These are phyloP conservation scores for Montipora cactus DNA, from an alignment of 64 coral and sea anemone species.

Conservation along the genomic window DNA sequence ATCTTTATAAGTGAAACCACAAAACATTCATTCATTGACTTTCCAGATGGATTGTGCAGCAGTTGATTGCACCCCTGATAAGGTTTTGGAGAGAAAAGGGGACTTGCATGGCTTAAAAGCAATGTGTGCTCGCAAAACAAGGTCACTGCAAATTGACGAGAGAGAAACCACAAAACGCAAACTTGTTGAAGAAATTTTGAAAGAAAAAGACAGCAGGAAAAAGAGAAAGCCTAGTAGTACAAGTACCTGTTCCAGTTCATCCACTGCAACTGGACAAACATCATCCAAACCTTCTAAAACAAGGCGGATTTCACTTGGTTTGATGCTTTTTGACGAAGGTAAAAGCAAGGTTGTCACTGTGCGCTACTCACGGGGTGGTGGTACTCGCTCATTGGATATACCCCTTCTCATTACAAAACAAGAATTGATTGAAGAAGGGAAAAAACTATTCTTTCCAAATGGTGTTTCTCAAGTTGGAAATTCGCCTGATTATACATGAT, in stretches of 20 bases:
- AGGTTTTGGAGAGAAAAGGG: constrained; percentile 49
- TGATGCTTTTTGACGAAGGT: constrained; percentile 40
- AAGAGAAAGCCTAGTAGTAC: constrained; percentile 20
- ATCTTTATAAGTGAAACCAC: not conserved
- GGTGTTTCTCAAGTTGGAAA: constrained; percentile 28
- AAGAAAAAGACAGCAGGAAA: constrained; percentile 40
- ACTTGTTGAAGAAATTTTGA: constrained; percentile 43
- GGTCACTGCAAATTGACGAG: constrained; percentile 3
- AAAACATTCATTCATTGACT: constrained; percentile 14
- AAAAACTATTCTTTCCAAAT: constrained; percentile 36
- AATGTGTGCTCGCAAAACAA: constrained; percentile 45
- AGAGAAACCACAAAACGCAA: constrained; percentile 1
- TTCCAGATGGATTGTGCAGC: constrained; percentile 60
- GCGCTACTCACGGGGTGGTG: constrained; percentile 33
- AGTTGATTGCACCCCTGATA: constrained; percentile 50
- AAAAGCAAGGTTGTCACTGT: constrained; percentile 45
- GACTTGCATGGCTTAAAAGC: constrained; percentile 56
- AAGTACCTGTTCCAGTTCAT: not conserved
- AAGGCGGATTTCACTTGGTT: constrained; percentile 24
- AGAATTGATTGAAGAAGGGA: constrained; percentile 55
- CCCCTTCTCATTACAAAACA: constrained; percentile 19
- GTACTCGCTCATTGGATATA: constrained; percentile 32
- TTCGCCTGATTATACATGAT: constrained; percentile 40
- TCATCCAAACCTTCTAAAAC: constrained; percentile 5
- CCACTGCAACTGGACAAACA: not conserved